phyloP scores from a whole-genome alignment of 2,797 vertebrate genomes.

The Glossophaga mutica region DNA sequence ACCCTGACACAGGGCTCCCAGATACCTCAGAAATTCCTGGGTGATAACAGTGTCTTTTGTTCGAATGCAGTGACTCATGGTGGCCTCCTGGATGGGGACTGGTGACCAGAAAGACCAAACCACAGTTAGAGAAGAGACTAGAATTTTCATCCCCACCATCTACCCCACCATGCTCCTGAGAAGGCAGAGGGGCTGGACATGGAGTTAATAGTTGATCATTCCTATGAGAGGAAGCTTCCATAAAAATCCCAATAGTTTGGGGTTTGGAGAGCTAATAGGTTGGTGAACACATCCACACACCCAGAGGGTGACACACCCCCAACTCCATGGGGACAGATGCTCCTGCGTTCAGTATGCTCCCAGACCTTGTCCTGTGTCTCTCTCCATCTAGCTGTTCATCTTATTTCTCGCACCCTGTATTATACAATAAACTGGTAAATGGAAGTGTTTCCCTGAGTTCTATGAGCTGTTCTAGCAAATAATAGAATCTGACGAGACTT shows the following conservation, averaged over 20 bases:
- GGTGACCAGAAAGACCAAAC: background rate
- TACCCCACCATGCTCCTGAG: background rate
- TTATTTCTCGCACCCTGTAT: background rate
- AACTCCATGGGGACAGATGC: background rate
- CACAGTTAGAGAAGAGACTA: background rate
- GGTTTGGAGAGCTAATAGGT: background rate
- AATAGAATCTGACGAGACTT: background rate
- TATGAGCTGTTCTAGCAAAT: background rate
- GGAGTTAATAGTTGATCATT: background rate
- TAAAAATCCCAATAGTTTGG: background rate
- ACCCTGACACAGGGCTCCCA: background rate
- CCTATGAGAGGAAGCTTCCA: background rate
- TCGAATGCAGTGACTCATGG: background rate
- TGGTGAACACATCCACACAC: background rate
- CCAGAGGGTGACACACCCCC: too few relatives aligned
- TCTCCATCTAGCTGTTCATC: background rate
- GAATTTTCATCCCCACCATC: background rate
- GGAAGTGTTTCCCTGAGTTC: background rate
- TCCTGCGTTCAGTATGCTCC: background rate
- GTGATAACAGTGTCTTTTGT: background rate
- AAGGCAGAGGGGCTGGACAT: background rate
- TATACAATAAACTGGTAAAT: background rate
- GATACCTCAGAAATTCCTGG: background rate
- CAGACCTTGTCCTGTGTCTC: background rate
- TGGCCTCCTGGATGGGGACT: background rate